Evolutionary conservation across 92 coral and sea anemone genomes (phyloP), one percentile per base, ranked within the genome.

Genomic region (Paragorgia papillata): DNA sequence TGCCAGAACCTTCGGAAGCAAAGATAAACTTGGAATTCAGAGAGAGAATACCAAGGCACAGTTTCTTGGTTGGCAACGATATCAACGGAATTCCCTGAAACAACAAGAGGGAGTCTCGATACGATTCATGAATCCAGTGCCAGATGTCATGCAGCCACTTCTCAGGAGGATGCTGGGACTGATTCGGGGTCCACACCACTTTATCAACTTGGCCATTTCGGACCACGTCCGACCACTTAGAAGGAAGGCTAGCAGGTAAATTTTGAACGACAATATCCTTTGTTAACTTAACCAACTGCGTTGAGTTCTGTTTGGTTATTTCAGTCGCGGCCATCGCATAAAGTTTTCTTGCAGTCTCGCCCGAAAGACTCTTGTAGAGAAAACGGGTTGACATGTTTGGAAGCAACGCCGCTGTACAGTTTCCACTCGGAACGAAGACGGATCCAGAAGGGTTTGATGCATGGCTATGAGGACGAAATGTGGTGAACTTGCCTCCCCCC

Each of bases 11-110:
- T 61, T 34, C 65, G 2, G 62, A 53, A 55, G 62, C 78, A 71
- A 71, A 71, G n/a, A 71, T 71, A 49, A 71, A 86, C 41, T 32
- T 37, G 33, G 67, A 18, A 26, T 50, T 65, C 55, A 62, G 63
- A 19, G 80, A 77, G 27, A 92, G 86, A 64, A 75, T 79, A 50
- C 77, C 65, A 13, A 85, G 85, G 39, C 69, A 60, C n/a, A n/a
- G n/a, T n/a, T n/a, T n/a, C n/a, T n/a, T n/a, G n/a, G n/a, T n/a
- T 7, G 73, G 65, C 1, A 83, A 30, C 3, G 86, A 80, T 27
- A 90, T 77, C 55, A 92, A 58, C 0, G 97, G 97, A 13, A 89
- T 54, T 31, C 82, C 87, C 24, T 90, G 88, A 46, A 92, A 49
- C n/a, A 33, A 33, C 21, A 83, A 32, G 43, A 92, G 80, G 58